Percentiles rank a stretch among this genome's conserved stretches.
Conservation (phyloP, 2,113 vertebrate species). For the Mirza zaza region DNA sequence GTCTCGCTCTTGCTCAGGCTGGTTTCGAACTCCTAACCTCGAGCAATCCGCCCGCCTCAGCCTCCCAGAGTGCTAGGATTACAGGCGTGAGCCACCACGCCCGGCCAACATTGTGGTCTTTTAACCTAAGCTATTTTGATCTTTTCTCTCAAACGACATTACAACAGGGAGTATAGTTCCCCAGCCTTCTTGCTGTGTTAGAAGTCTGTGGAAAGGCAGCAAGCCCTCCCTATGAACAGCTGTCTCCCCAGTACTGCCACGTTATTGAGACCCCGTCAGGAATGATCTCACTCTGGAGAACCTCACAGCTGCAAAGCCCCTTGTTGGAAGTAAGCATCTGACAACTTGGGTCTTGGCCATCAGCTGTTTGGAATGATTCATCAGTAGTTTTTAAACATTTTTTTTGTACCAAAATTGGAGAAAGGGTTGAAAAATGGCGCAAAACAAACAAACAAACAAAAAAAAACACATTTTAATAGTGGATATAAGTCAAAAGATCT, state of each 20-base stretch:
- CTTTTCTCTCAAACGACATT: background rate
- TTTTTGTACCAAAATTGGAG: background rate
- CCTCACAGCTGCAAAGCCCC: background rate
- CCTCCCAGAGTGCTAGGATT: too few species aligned
- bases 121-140: background rate
- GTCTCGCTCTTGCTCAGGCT: too few species aligned
- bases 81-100: too few species aligned
- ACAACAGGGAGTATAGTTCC: background rate
- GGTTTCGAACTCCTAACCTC: too few species aligned
- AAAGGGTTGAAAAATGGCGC: background rate
- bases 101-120: background rate
- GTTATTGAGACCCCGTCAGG: conserved; percentile 32
- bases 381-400: background rate
- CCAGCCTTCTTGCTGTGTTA: background rate
- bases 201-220: background rate
- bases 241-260: background rate
- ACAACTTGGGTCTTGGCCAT: conserved; percentile 21
- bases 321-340: background rate
- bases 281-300: conserved; percentile 36
- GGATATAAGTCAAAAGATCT: background rate
- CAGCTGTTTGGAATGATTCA: conserved; percentile 21
- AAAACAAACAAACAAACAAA: background rate
- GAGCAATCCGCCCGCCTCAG: too few species aligned
- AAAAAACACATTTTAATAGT: background rate
- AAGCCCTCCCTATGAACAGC: background rate